These are phyloP conservation scores for Tethya wilhelma DNA, from an alignment of 37 sponge, comb jelly and placozoan species.

Conservation along the genomic window DNA sequence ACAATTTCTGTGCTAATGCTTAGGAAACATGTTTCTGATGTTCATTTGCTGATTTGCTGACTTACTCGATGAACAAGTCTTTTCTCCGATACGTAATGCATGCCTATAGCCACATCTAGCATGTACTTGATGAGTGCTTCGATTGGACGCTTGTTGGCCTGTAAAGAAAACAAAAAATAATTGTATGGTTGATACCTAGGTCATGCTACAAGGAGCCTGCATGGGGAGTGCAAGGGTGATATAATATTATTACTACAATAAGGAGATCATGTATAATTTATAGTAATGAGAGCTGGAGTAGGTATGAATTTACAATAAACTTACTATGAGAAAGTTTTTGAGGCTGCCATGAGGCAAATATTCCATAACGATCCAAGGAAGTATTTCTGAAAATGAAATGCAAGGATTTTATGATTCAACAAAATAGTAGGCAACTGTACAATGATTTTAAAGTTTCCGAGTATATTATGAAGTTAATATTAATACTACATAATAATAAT, in stretches of 20 bases:
- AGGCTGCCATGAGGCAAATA: constrained; percentile 56
- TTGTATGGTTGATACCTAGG: too few species aligned
- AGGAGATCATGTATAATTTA: neutral
- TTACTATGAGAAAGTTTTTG: constrained; percentile 27
- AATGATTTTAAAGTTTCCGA: neutral
- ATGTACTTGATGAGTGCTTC: constrained; percentile 58
- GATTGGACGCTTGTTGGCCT: constrained; percentile 1
- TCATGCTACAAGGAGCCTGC: too few species aligned
- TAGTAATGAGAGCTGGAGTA: too few species aligned
- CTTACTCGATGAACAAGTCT: constrained; percentile 69
- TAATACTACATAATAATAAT: neutral
- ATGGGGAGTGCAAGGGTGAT: too few species aligned
- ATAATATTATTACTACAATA: neutral
- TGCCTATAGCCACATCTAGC: constrained; percentile 62
- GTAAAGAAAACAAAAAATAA: too few species aligned
- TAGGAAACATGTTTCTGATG: too few species aligned
- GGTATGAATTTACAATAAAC: constrained; percentile 24
- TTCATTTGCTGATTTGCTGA: neutral
- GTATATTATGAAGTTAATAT: neutral
- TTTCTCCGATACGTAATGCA: constrained; percentile 69
- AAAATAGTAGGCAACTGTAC: neutral
- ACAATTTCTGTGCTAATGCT: neutral
- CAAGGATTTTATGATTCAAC: neutral
- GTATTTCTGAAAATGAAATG: neutral
- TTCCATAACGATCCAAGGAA: constrained; percentile 44